Percentiles rank a stretch among this genome's conserved stretches.
These are phyloP conservation scores for Chromobotia macracanthus DNA, from an alignment of 2,797 vertebrate genomes.

Conservation along the genomic window DNA sequence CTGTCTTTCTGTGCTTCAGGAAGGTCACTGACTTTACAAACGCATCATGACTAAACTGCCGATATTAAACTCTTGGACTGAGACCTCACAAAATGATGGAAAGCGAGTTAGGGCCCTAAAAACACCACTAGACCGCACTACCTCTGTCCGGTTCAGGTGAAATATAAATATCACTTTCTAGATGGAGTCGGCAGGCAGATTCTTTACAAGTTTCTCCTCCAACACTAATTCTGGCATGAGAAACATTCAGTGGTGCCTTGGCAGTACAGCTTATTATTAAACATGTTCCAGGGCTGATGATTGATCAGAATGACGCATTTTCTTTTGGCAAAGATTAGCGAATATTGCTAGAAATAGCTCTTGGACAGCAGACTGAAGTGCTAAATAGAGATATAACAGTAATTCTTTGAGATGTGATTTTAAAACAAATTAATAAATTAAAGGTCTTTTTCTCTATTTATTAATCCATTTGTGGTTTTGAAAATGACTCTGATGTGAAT, in stretches of 20 bases:
- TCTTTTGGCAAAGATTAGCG: conserved; percentile 13
- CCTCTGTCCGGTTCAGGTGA: conserved; percentile 9
- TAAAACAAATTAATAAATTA: neutral
- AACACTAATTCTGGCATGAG: neutral
- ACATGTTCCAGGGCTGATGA: conserved; percentile 20
- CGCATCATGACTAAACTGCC: conserved; percentile 17
- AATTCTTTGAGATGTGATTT: neutral
- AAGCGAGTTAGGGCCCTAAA: neutral
- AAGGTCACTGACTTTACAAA: conserved; percentile 25
- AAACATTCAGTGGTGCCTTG: conserved; percentile 21
- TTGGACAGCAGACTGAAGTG: neutral
- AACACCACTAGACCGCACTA: neutral
- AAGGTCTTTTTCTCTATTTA: neutral
- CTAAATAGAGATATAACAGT: conserved; percentile 30
- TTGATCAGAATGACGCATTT: conserved; percentile 36
- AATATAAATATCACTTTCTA: conserved; percentile 1
- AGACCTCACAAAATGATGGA: neutral
- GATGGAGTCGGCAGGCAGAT: conserved; percentile 20
- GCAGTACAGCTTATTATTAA: conserved; percentile 35
- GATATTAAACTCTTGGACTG: conserved; percentile 12
- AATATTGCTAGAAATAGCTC: conserved; percentile 21
- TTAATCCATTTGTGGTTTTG: conserved; percentile 17
- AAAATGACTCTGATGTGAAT: conserved; percentile 20
- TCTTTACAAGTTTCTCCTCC: conserved; percentile 10
- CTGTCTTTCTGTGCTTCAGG: neutral